Percentiles rank a stretch among this genome's conserved stretches.
Evolutionary conservation across 2,113 vertebrate species (phyloP).

Genomic region (Ictalurus furcatus): DNA sequence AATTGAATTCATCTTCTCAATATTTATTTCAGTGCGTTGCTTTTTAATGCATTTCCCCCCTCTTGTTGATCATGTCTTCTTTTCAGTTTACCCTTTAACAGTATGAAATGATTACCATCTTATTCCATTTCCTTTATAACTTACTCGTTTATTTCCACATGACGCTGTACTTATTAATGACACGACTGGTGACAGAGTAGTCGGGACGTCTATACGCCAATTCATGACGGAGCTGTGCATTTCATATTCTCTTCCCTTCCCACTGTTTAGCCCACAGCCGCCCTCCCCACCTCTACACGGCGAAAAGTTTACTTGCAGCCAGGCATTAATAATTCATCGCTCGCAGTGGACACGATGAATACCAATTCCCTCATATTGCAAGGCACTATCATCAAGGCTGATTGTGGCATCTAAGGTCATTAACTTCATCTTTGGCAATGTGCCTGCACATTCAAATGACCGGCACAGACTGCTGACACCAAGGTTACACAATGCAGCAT

Average conservation of each 20-base stretch:
- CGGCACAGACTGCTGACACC: constrained; percentile 57
- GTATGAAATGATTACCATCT: neutral
- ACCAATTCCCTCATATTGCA: constrained; percentile 72
- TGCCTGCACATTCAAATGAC: constrained; percentile 64
- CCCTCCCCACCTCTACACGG: constrained; percentile 53
- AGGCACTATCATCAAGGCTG: constrained; percentile 67
- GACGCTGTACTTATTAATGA: neutral
- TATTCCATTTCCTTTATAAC: neutral
- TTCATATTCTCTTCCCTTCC: constrained; percentile 57
- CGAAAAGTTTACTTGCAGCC: constrained; percentile 64
- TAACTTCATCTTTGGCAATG: constrained; percentile 64
- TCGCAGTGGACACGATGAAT: constrained; percentile 72
- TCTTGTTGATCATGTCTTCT: neutral
- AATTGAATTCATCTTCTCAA: neutral
- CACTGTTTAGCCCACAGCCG: constrained; percentile 48
- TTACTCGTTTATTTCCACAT: neutral
- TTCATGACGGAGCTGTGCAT: constrained; percentile 10
- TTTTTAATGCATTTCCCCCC: neutral
- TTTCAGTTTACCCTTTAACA: neutral
- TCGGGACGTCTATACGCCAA: neutral
- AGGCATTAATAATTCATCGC: constrained; percentile 77
- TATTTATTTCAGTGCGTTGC: neutral
- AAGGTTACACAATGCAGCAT: constrained; percentile 50
- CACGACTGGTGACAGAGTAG: neutral
- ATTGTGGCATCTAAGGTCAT: constrained; percentile 72